Evolutionary conservation across 2,888 invertebrate species (phyloP).

Genomic region (Melolontha melolontha): DNA sequence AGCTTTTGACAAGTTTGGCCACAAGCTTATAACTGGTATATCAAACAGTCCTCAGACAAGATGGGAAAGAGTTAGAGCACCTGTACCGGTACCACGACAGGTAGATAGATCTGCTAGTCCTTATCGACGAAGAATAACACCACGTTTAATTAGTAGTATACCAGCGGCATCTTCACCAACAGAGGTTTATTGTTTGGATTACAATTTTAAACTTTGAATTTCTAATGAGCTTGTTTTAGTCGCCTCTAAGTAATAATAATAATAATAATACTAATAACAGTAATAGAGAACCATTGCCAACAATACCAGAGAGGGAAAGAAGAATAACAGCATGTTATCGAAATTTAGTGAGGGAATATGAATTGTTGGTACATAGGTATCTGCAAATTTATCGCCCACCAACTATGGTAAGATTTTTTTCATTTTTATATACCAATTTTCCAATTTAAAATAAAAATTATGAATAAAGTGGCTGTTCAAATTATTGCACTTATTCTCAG

Average conservation of each 20-base stretch:
- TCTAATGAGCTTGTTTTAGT: conserved; percentile 5
- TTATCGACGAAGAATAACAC: conserved; percentile 60
- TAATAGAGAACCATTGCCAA: conserved; percentile 57
- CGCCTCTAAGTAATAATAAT: conserved; percentile 13
- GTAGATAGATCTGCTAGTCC: conserved; percentile 57
- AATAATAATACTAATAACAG: conserved; percentile 49
- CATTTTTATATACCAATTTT: neutral
- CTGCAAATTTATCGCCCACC: conserved; percentile 65
- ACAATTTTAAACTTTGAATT: neutral
- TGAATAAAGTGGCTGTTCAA: too few relatives aligned
- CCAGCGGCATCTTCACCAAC: conserved; percentile 12
- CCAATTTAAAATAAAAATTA: too few relatives aligned
- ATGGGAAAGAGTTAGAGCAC: conserved; percentile 67
- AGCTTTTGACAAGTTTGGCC: conserved; percentile 84
- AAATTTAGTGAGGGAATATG: conserved; percentile 68
- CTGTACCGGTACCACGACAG: conserved; percentile 60
- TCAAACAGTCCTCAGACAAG: conserved; percentile 72
- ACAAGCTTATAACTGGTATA: conserved; percentile 87
- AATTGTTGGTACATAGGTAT: conserved; percentile 67
- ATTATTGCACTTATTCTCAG: too few relatives aligned
- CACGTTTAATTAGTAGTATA: conserved; percentile 51
- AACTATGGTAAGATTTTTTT: conserved; percentile 61
- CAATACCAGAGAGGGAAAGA: conserved; percentile 65
- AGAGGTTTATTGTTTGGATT: conserved; percentile 6
- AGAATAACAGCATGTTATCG: conserved; percentile 66